phyloP scores from a whole-genome alignment of 2,797 vertebrate genomes.

The Sebastes steindachneri region DNA sequence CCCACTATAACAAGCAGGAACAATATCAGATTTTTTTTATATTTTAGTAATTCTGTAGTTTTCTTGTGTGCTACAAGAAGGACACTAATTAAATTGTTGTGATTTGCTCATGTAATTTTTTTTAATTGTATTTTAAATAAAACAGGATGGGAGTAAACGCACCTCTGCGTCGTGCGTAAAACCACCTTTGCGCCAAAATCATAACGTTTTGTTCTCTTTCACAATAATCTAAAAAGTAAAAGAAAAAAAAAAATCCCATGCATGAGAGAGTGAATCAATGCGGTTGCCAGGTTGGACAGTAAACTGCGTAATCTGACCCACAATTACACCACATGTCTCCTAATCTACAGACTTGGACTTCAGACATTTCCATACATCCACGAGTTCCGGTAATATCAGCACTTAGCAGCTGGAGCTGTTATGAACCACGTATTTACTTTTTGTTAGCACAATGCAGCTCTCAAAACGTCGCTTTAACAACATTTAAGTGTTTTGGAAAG shows the following conservation, averaged over 20 bases:
- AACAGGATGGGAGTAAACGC: neutral
- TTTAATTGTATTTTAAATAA: no score
- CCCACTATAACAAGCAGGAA: neutral
- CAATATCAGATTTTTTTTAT: neutral
- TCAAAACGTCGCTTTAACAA: neutral
- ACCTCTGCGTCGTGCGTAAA: neutral
- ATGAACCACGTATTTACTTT: neutral
- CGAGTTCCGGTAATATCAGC: neutral
- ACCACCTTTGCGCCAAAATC: neutral
- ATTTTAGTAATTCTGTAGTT: neutral
- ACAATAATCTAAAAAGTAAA: neutral
- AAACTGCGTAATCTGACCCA: neutral
- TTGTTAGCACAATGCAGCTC: neutral
- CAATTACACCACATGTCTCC: neutral
- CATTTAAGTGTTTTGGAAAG: neutral
- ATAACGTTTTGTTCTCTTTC: neutral
- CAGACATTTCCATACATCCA: neutral
- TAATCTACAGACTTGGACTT: neutral
- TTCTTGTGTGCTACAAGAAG: neutral
- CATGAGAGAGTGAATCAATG: neutral
- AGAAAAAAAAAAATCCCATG: no score
- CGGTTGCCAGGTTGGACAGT: neutral
- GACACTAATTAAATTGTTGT: neutral
- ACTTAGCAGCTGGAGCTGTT: neutral
- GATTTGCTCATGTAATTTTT: neutral